Evolutionary conservation across 2,113 vertebrate species (phyloP), one percentile per base, ranked within the genome.

Genomic region (Cyprinodon variegatus): DNA sequence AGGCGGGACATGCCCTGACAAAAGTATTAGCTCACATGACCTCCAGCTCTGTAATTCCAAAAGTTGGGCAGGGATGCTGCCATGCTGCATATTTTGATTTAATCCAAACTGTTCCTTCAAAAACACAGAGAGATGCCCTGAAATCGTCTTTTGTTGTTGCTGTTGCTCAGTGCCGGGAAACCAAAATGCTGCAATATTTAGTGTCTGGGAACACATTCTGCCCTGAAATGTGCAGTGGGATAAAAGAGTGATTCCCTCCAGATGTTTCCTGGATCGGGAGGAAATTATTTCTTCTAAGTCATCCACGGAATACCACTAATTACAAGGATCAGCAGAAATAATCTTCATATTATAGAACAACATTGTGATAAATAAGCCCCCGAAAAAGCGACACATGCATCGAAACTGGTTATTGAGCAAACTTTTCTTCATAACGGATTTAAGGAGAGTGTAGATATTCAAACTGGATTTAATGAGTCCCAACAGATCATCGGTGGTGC

Each of bases 21-120:
- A 86, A 88, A 81, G 84, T 86, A 81, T 89, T 85, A 82, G 79
- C 86, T 84, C 60, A 76, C 62, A 15, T 89, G 92, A 92, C 91
- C 92, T 88, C 67, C 70, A 75, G 80, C 76, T n/a, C 77, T 67
- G 77, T 83, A 72, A 84, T 43, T 89, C 81, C 76, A 59, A 40
- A 29, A 65, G 15, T 39, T 22, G 5, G 57, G 15, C 8, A 9
- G 50, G 41, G 74, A 43, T 15, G 9, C 53, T 39, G 48, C 66
- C 11, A 17, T n/a, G 46, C 46, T 70, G 13, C 68, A 60, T 29
- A 29, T 59, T 70, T 85, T 78, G 77, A 84, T 81, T 68, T 77
- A 73, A 50, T 84, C 74, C 3, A n/a, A 15, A 1, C 22, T 10
- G 80, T 86, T 85, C 79, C 84, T 78, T 62, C 79, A 87, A 85